phyloP scores from a whole-genome alignment of 2,113 vertebrate genomes.

The Archilochus colubris region DNA sequence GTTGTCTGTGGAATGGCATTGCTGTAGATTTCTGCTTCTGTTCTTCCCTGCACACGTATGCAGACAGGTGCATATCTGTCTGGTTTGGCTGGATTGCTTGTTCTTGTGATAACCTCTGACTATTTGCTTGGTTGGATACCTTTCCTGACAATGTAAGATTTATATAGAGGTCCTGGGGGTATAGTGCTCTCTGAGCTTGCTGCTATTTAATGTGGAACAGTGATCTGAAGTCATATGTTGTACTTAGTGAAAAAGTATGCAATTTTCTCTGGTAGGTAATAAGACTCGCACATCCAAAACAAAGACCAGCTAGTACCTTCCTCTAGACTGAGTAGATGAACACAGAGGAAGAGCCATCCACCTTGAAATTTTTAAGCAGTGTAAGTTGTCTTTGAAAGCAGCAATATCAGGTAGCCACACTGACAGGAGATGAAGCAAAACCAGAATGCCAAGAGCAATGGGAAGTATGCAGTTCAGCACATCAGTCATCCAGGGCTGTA shows the following conservation, averaged over 20 bases:
- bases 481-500: neutral
- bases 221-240: neutral
- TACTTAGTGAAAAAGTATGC: neutral
- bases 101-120: neutral
- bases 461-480: neutral
- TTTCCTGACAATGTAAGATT: neutral
- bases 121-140: neutral
- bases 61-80: fast-evolving
- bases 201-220: neutral
- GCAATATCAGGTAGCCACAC: neutral
- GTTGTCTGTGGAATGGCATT: neutral
- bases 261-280: neutral
- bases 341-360: neutral
- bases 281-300: neutral
- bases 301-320: neutral
- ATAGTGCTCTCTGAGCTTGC: neutral
- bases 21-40: neutral
- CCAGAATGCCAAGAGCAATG: neutral
- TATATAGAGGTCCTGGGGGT: neutral
- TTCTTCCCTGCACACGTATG: neutral
- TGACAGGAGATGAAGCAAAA: neutral
- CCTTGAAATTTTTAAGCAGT: neutral
- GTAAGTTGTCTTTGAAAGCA: neutral
- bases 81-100: neutral
- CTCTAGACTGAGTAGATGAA: neutral